Evolutionary conservation across 2,888 invertebrate species (phyloP), one percentile per base, ranked within the genome.

Genomic region (Glaucopsyche alexis): DNA sequence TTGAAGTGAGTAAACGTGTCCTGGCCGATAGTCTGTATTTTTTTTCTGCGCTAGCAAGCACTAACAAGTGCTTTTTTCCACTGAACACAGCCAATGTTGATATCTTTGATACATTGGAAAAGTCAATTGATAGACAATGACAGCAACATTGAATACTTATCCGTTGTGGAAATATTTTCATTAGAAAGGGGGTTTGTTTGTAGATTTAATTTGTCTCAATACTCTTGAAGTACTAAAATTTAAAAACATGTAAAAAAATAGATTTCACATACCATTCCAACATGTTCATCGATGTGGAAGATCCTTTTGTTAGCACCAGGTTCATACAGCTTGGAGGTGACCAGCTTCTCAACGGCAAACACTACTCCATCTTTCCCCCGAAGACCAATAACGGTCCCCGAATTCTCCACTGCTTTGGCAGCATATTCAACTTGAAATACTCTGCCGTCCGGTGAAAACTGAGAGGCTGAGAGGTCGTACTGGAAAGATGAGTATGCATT

Each of bases 341-440:
- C 96, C 74, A 99, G 94, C 92, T 99, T 99, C 86, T 99, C 99
- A 0, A 99, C 98, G 0, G 98, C 99, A 84, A 99, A 96, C 7
- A 99, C 98, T 5, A 99, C 96, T 73, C 99, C 98, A 93, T 99
- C 98, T 84, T 98, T 99, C 40, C 99, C 99, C 81, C 98, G 94
- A 7, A 99, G 94, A 0, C 97, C 99, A 78, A 99, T 96, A 14
- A 98, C 98, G 75, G 99, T 99, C 11, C 99, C 99, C 84, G 98
- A 98, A 84, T 98, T 98, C 92, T 99, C 99, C 1, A 99, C 99
- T 6, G 99, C 99, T 93, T 99, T 99, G 73, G 97, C 97, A 5
- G 99, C 99, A 93, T 99, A 99, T 94, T 99, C 99, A 2, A 99
- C 98, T 95, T 99, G 99, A 90, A 99, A 99, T 50, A 99, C 99